Evolutionary conservation across 2,888 invertebrate genomes (phyloP).

Genomic region (Andrena haemorrhoa): DNA sequence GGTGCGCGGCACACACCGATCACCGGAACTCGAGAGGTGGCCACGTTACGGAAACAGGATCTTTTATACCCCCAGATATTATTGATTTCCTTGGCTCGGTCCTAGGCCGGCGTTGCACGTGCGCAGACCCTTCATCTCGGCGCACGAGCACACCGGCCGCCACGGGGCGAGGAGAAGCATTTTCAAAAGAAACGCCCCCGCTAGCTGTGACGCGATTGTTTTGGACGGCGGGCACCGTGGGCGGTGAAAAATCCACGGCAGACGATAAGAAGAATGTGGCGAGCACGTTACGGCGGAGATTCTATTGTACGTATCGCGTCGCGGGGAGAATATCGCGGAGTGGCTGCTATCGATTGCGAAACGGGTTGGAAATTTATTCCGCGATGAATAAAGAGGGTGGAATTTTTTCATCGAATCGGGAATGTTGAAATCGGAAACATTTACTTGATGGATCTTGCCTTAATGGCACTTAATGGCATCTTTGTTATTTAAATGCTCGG

Average conservation of each 20-base stretch:
- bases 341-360: no score
- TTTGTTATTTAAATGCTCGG: no score
- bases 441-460: no score
- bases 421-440: no score
- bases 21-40: constrained; percentile 71
- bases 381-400: no score
- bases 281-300: not conserved
- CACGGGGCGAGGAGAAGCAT: constrained; percentile 6
- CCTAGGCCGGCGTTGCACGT: constrained; percentile 55
- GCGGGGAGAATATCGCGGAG: no score
- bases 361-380: no score
- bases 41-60: constrained; percentile 71
- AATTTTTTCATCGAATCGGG: no score
- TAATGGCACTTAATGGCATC: no score
- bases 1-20: constrained; percentile 67
- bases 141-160: constrained; percentile 50
- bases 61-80: constrained; percentile 78
- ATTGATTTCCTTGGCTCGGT: constrained; percentile 72
- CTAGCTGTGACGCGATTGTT: not conserved
- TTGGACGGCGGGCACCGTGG: not conserved
- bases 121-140: constrained; percentile 64
- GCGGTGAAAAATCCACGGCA: not conserved
- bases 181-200: not conserved
- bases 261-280: not conserved
- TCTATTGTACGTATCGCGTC: not conserved